Evolutionary conservation across 2,888 invertebrate genomes (phyloP).

Genomic region (Ophion slaviceki): DNA sequence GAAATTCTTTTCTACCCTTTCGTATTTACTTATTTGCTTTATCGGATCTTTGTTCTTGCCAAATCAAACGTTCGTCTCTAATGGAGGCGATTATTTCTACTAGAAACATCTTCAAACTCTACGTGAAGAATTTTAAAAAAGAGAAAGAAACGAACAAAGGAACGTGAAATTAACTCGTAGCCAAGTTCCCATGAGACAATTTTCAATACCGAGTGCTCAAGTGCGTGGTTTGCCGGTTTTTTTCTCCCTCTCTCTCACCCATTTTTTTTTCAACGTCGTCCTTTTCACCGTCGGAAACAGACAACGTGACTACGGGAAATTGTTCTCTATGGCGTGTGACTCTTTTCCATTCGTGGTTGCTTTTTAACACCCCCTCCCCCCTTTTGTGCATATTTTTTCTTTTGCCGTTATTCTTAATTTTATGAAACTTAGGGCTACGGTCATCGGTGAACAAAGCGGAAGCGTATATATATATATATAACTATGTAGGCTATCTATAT

Average conservation of each 20-base stretch:
- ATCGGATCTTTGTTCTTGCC: not conserved
- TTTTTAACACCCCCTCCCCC: not conserved
- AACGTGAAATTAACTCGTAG: not conserved
- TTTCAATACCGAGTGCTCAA: constrained; percentile 33
- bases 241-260: constrained; percentile 52
- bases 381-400: not conserved
- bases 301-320: constrained; percentile 29
- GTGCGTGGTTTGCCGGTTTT: constrained; percentile 68
- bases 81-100: not conserved
- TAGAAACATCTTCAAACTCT: constrained; percentile 61
- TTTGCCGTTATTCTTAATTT: constrained; percentile 35
- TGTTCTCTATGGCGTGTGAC: constrained; percentile 8
- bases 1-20: not conserved
- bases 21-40: not conserved
- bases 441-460: constrained; percentile 68
- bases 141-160: constrained; percentile 5
- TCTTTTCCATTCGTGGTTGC: not conserved
- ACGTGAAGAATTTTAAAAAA: not conserved
- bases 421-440: constrained; percentile 66
- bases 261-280: constrained; percentile 64
- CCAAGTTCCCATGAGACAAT: not conserved
- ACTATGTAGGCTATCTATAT: constrained; percentile 75
- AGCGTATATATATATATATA: constrained; percentile 56
- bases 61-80: not conserved
- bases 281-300: constrained; percentile 61